Evolutionary conservation across 2,113 vertebrate genomes (phyloP).

Genomic region (Equus przewalskii): DNA sequence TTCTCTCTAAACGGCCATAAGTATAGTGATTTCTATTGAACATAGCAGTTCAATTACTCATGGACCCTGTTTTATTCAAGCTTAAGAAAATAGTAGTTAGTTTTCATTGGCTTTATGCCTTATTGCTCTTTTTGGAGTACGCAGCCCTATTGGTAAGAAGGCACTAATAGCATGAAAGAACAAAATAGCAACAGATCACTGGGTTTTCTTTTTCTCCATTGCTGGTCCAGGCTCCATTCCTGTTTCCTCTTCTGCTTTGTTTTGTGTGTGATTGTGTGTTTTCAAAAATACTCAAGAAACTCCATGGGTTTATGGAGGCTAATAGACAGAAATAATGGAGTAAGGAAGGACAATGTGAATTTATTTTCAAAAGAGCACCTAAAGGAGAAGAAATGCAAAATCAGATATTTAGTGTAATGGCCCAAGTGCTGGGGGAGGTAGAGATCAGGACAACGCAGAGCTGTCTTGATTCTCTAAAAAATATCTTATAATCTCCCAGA

Average conservation of each 20-base stretch:
- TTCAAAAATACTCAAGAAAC: background rate
- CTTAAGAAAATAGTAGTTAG: background rate
- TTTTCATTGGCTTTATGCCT: background rate
- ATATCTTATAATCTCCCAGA: background rate
- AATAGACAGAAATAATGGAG: background rate
- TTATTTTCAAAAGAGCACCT: constrained; percentile 33
- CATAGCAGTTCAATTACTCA: background rate
- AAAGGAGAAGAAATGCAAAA: background rate
- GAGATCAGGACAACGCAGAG: background rate
- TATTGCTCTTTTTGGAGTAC: background rate
- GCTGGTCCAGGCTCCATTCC: background rate
- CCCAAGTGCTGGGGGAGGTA: background rate
- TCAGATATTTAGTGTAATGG: background rate
- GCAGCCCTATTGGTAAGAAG: background rate
- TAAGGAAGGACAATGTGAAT: background rate
- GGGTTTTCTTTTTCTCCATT: background rate
- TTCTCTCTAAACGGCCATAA: background rate
- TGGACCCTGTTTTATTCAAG: background rate
- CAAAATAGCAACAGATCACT: background rate
- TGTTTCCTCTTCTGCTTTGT: background rate
- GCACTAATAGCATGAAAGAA: background rate
- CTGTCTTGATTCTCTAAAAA: background rate
- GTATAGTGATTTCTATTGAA: background rate
- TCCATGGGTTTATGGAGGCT: background rate
- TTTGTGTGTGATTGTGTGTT: background rate